Base-by-base conservation (phyloP, 2,888 invertebrate species). In the Clanis bilineata region DNA sequence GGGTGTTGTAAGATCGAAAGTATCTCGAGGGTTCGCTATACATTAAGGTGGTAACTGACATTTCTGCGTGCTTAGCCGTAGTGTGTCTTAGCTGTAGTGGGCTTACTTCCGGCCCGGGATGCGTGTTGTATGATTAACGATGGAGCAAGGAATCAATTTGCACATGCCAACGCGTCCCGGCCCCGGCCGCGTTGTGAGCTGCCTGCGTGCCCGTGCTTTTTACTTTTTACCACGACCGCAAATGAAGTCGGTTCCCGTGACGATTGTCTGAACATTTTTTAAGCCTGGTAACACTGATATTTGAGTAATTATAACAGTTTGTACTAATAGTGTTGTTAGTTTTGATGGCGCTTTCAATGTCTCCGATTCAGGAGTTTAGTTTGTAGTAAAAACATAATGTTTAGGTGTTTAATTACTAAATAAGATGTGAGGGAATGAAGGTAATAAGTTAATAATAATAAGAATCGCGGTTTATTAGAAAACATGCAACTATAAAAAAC, bases 61-160 rank as follows among this genome's bases (percentile, higher is more conserved):
- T 39, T 39, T 39, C 4, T 32, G 51, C 18, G 32, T 21, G 51
- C 28, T 18, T 18, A 15, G 44, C n/a, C 23, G 43, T 22, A 39
- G 36, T 36, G 28, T 5, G 28, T 39, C 22, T 12, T 23, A 15
- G 38, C 21, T 22, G 43, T 32, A 43, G 41, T 41, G 15, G 55
- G 7, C 36, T 32, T 39, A 57, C 44, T 7, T 51, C 51, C 51
- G 51, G 10, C 51, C 28, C 3, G 18, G 51, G 51, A 51, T 51
- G 57, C 54, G 54, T 38, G 43, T 41, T 25, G 36, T 59, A 61
- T 66, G 63, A 66, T 64, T 66, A 63, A 64, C 60, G 63, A 63
- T 23, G 22, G 47, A 44, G 61, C 56, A 61, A 62, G 60, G 62
- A 66, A 68, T 66, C 66, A 65, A 66, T 68, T 68, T 63, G 58